phyloP scores from a whole-genome alignment of 2,113 vertebrate genomes.

The Aepyceros melampus region DNA sequence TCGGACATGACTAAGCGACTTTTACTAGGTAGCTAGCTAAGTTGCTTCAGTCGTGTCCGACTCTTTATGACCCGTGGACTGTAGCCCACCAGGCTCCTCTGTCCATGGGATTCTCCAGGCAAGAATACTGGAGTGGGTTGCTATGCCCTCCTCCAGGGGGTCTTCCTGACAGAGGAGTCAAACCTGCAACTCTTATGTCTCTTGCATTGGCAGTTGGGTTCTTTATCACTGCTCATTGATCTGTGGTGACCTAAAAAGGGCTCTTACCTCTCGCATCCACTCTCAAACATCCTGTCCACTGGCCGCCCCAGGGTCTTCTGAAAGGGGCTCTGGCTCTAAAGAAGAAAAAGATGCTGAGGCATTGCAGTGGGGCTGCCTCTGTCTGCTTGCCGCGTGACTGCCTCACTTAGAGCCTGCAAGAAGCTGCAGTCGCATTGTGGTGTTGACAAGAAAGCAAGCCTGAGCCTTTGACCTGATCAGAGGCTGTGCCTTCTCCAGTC shows the following conservation, averaged over 20 bases:
- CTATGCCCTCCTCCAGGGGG: neutral
- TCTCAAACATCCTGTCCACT: neutral
- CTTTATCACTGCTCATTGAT: neutral
- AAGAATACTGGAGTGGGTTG: neutral
- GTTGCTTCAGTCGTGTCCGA: neutral
- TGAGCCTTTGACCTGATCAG: neutral
- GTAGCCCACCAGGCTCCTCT: neutral
- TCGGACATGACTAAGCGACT: rapidly evolving
- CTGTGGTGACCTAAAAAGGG: neutral
- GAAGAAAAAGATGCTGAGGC: neutral
- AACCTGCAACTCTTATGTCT: neutral
- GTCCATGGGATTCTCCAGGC: neutral
- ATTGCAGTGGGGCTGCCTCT: neutral
- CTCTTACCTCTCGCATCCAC: neutral
- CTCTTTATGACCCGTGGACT: neutral
- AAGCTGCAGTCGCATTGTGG: neutral
- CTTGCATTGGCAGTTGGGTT: neutral
- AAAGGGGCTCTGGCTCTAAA: neutral
- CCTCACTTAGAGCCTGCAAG: neutral
- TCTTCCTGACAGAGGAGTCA: neutral
- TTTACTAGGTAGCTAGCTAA: neutral
- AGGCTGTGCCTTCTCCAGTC: neutral
- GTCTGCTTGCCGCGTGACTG: neutral
- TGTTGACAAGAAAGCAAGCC: neutral
- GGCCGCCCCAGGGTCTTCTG: neutral